phyloP scores from a whole-genome alignment of 1,140 invertebrate genomes.

The Drosophila trapezifrons region DNA sequence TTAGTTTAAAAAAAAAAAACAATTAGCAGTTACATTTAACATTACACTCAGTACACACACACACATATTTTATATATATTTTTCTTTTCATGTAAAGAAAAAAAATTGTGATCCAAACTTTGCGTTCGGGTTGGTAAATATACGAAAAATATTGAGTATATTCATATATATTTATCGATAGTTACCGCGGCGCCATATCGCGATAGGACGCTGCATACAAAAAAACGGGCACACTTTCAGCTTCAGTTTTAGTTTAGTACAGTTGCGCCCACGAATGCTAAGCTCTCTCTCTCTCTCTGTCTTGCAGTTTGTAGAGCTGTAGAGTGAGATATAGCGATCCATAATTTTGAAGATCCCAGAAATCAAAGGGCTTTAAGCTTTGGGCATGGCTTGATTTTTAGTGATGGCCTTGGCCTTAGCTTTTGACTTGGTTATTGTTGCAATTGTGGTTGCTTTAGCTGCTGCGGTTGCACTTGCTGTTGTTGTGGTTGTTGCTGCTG shows the following conservation, averaged over 20 bases:
- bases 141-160: conserved; percentile 30
- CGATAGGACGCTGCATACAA: conserved; percentile 17
- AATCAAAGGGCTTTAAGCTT: conserved; percentile 40
- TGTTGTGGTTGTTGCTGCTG: conserved; percentile 27
- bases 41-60: conserved; percentile 17
- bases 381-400: conserved; percentile 40
- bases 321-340: conserved; percentile 5
- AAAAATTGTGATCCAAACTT: conserved; percentile 21
- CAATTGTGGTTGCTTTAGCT: conserved; percentile 15
- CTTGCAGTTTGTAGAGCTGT: conserved; percentile 1
- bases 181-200: neutral
- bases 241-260: conserved; percentile 50
- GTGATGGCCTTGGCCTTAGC: conserved; percentile 31
- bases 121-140: conserved; percentile 10
- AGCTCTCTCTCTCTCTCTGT: conserved; percentile 9
- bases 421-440: conserved; percentile 32
- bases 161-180: conserved; percentile 16
- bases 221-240: conserved; percentile 39
- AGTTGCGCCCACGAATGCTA: conserved; percentile 38
- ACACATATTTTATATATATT: conserved; percentile 1
- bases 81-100: conserved; percentile 3
- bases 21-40: conserved; percentile 27
- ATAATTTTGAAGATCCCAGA: neutral
- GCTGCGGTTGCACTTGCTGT: conserved; percentile 14
- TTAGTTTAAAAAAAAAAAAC: conserved; percentile 36